Conservation (phyloP, 2,888 invertebrate genomes). For the Tribolium freemani region DNA sequence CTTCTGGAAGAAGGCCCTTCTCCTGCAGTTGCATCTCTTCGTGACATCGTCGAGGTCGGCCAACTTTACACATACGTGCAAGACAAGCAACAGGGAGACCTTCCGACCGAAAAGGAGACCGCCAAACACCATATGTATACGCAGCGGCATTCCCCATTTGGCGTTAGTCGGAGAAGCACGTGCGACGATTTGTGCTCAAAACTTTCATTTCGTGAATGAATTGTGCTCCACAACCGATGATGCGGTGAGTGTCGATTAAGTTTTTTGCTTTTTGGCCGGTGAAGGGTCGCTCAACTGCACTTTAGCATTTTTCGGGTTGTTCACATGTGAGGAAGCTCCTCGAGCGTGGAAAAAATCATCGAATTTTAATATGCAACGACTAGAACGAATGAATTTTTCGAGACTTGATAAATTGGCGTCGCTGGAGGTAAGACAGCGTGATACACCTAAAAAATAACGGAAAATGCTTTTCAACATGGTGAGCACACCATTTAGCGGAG, state of each 20-base stretch:
- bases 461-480: slow-evolving; percentile 1
- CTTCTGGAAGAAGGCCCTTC: neutral
- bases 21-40: neutral
- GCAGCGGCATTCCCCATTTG: slow-evolving; percentile 38
- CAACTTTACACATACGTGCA: slow-evolving; percentile 25
- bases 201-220: neutral
- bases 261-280: neutral
- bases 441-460: slow-evolving; percentile 28
- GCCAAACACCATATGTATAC: slow-evolving; percentile 40
- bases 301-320: neutral
- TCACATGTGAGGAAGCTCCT: slow-evolving; percentile 22
- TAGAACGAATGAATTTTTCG: slow-evolving; percentile 26
- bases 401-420: slow-evolving; percentile 10
- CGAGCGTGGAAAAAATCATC: slow-evolving; percentile 20
- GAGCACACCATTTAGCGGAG: neutral
- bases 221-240: neutral
- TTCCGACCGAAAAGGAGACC: slow-evolving; percentile 30
- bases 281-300: neutral
- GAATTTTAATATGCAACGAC: slow-evolving; percentile 25
- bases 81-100: slow-evolving; percentile 15
- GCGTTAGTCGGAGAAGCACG: slow-evolving; percentile 26
- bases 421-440: slow-evolving; percentile 7
- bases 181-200: neutral
- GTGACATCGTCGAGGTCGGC: slow-evolving; percentile 33
- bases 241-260: neutral